Percentiles rank a stretch among this genome's conserved stretches.
These are phyloP conservation scores for Polydrusus tereticollis DNA, from an alignment of 2,888 invertebrate genomes.

Conservation along the genomic window DNA sequence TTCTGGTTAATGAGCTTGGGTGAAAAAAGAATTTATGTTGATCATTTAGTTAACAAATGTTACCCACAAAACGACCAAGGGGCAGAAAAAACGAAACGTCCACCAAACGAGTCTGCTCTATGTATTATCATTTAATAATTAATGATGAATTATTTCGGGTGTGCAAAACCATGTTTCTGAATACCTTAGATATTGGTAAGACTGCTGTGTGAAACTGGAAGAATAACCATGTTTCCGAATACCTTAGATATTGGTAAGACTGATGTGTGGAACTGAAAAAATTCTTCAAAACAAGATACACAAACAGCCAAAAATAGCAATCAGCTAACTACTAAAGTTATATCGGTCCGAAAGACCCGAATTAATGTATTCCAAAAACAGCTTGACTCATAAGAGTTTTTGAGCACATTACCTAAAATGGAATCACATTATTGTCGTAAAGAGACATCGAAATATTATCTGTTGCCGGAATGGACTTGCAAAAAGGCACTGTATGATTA, in stretches of 20 bases:
- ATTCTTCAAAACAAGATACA: neutral
- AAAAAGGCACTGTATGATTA: constrained; percentile 1
- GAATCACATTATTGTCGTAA: constrained; percentile 6
- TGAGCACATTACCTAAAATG: neutral
- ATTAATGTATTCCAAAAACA: neutral
- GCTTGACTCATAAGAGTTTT: neutral
- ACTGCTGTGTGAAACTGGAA: too few species aligned
- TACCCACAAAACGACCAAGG: constrained; percentile 1
- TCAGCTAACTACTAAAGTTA: neutral
- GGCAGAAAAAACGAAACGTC: neutral
- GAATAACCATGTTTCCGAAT: too few species aligned
- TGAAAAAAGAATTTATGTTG: neutral
- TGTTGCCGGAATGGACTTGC: constrained; percentile 3
- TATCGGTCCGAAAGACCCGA: neutral
- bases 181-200: too few species aligned
- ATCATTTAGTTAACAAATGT: neutral
- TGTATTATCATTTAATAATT: constrained; percentile 5
- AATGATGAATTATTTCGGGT: constrained; percentile 4
- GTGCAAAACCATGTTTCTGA: constrained; percentile 7
- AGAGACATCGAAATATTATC: constrained; percentile 7
- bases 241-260: neutral
- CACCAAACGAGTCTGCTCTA: neutral
- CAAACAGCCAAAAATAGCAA: neutral
- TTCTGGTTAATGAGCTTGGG: neutral
- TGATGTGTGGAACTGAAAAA: constrained; percentile 9